A percentile compares a stretch with the other conserved stretches of the same genome.
Evolutionary conservation across 2,797 vertebrate genomes (phyloP).

Genomic region (Ctenochaetus hawaiiensis): DNA sequence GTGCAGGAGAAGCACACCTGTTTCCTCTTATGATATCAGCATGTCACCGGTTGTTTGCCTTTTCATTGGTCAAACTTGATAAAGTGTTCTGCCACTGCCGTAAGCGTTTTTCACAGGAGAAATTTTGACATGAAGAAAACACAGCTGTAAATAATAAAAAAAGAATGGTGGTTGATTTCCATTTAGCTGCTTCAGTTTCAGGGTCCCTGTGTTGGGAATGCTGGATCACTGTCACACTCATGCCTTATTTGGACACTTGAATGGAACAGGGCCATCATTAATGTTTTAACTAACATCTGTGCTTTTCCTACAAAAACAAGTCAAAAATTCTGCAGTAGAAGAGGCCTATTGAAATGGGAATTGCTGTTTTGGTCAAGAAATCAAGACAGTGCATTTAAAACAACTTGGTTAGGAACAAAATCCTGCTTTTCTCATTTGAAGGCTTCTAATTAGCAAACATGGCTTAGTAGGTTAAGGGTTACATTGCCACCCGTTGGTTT

Average conservation of each 20-base stretch:
- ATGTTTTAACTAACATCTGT: background rate
- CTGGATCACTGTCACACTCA: conserved; percentile 1
- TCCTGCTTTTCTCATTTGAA: too few relatives aligned
- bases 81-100: background rate
- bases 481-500: too few relatives aligned
- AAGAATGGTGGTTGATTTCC: background rate
- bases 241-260: background rate
- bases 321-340: background rate
- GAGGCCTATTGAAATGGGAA: background rate
- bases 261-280: background rate
- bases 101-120: background rate
- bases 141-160: conserved; percentile 10
- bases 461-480: too few relatives aligned
- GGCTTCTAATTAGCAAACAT: too few relatives aligned
- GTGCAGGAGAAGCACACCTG: background rate
- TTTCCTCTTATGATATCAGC: background rate
- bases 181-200: background rate
- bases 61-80: background rate
- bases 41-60: conserved; percentile 4
- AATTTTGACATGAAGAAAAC: conserved; percentile 7
- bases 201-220: too few relatives aligned
- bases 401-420: background rate
- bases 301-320: background rate
- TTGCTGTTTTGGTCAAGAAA: background rate
- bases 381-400: background rate